Evolutionary conservation across 1,140 invertebrate genomes (phyloP).

Genomic region (Calycopis cecrops): DNA sequence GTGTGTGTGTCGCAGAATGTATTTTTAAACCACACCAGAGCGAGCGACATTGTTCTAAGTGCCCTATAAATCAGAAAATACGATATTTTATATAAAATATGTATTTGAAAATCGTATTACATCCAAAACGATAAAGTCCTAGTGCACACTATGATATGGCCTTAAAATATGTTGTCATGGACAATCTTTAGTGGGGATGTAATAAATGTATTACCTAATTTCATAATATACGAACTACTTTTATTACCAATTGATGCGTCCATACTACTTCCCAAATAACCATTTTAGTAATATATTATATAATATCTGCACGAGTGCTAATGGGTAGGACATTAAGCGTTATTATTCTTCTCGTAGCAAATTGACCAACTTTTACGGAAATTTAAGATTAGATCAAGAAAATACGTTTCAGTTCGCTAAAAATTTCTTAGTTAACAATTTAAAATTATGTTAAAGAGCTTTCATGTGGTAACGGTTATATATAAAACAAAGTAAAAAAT

Average conservation of each 20-base stretch:
- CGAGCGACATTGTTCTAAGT: conserved; percentile 21
- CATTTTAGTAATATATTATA: not conserved
- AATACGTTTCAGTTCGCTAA: too few species aligned
- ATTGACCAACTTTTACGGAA: not conserved
- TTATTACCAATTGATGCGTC: too few species aligned
- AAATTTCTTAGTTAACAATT: too few species aligned
- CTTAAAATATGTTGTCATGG: too few species aligned
- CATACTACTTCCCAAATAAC: not conserved
- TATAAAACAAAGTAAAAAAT: too few species aligned
- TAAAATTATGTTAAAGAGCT: too few species aligned
- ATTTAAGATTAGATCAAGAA: too few species aligned
- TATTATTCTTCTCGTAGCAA: not conserved
- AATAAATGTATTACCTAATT: too few species aligned
- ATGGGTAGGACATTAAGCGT: not conserved
- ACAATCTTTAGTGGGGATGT: not conserved
- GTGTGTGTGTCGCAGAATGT: conserved; percentile 15
- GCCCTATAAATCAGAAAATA: conserved; percentile 20
- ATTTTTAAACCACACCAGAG: conserved; percentile 20
- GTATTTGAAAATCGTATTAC: conserved; percentile 14
- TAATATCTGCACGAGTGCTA: not conserved
- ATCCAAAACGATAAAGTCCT: conserved; percentile 8
- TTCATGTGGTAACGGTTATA: too few species aligned
- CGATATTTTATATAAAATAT: conserved; percentile 19
- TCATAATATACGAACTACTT: too few species aligned
- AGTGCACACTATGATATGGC: not conserved